Percentiles rank a stretch among this genome's conserved stretches.
Conservation (phyloP, 64 coral and sea anemone species). For the Stylophora pistillata region DNA sequence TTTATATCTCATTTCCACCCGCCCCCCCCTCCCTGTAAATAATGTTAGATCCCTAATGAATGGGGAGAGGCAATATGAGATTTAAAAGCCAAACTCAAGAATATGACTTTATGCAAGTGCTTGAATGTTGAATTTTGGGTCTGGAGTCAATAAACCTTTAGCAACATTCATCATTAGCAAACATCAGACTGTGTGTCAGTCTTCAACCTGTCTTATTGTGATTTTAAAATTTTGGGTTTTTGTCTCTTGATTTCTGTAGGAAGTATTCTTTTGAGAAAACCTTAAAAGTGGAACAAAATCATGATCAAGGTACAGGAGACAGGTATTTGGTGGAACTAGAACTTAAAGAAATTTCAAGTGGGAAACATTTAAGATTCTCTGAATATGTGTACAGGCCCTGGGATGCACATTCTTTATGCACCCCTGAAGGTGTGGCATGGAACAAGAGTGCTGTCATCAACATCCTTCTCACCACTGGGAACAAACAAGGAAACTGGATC, state of each 20-base stretch:
- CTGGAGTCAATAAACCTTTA: too few species aligned
- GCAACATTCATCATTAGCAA: too few species aligned
- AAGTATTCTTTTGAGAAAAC: slow-evolving; percentile 55
- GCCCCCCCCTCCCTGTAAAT: too few species aligned
- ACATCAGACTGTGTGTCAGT: too few species aligned
- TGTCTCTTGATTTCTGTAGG: slow-evolving; percentile 32
- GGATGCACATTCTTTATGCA: slow-evolving; percentile 19
- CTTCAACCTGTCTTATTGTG: not conserved
- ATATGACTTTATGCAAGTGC: too few species aligned
- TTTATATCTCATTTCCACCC: too few species aligned
- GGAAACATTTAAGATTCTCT: slow-evolving; percentile 63
- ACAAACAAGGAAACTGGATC: slow-evolving; percentile 80
- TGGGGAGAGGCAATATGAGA: too few species aligned
- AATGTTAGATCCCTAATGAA: too few species aligned
- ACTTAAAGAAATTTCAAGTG: slow-evolving; percentile 19
- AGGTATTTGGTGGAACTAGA: slow-evolving; percentile 76
- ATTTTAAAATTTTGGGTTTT: not conserved
- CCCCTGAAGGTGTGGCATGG: slow-evolving; percentile 75
- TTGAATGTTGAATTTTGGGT: too few species aligned
- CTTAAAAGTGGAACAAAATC: slow-evolving; percentile 72
- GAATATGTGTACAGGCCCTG: slow-evolving; percentile 70
- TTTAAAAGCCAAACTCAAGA: too few species aligned
- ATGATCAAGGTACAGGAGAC: slow-evolving; percentile 42
- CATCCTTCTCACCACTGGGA: slow-evolving; percentile 63
- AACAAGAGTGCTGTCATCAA: slow-evolving; percentile 67